Percentiles rank a stretch among this genome's conserved stretches.
Evolutionary conservation across 1,140 invertebrate species (phyloP).

Genomic region (Camponotus floridanus): DNA sequence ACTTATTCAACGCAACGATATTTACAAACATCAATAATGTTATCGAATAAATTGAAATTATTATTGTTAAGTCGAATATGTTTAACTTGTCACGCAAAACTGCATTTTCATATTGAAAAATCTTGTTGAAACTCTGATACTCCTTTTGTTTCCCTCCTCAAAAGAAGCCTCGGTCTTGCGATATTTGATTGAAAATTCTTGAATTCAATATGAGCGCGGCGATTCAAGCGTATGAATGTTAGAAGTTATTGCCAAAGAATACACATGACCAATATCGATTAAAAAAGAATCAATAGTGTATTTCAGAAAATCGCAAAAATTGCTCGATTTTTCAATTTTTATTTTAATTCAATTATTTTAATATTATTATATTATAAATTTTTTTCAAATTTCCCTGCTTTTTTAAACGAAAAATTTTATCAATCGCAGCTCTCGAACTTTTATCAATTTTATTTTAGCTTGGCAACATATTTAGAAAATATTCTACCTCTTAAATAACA

Average conservation of each 20-base stretch:
- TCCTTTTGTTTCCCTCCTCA: constrained; percentile 32
- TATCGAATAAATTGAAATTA: constrained; percentile 41
- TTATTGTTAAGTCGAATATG: constrained; percentile 4
- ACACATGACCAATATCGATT: constrained; percentile 29
- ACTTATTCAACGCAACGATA: constrained; percentile 5
- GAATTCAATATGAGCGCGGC: constrained; percentile 53
- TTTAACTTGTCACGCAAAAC: constrained; percentile 26
- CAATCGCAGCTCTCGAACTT: neutral
- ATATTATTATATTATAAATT: neutral
- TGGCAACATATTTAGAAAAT: neutral
- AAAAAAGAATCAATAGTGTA: constrained; percentile 36
- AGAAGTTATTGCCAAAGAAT: constrained; percentile 36
- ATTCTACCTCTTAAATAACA: neutral
- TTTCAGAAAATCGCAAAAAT: neutral
- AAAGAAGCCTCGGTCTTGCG: constrained; percentile 36
- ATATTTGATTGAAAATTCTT: constrained; percentile 63
- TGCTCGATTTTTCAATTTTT: neutral
- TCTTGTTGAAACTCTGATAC: constrained; percentile 18
- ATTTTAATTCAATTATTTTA: neutral
- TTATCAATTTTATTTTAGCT: neutral
- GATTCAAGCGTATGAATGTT: constrained; percentile 23
- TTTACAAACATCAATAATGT: constrained; percentile 3
- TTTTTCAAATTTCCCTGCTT: neutral
- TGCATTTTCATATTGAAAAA: constrained; percentile 40
- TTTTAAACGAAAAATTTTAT: neutral